Percentiles rank a stretch among this genome's conserved stretches.
Evolutionary conservation across 2,888 invertebrate species (phyloP).

Genomic region (Sinentomon sp.): DNA sequence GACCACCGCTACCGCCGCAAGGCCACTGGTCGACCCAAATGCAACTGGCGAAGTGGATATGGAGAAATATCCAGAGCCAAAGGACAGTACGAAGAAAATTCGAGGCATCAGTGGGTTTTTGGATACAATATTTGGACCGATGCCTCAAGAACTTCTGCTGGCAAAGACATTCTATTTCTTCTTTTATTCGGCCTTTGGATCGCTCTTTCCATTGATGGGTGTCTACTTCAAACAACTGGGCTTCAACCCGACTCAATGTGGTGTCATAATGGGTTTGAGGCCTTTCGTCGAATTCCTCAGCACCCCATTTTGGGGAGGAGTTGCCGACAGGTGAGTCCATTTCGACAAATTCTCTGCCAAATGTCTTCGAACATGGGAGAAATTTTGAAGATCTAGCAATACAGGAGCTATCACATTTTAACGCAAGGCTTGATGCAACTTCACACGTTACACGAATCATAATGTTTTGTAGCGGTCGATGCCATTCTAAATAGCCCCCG

Average conservation of each 20-base stretch:
- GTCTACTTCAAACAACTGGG: constrained; percentile 99
- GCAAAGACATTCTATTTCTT: constrained; percentile 97
- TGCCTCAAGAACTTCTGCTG: constrained; percentile 71
- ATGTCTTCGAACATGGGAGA: no score
- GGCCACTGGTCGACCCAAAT: constrained; percentile 55
- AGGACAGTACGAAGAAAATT: constrained; percentile 68
- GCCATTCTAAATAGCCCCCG: no score
- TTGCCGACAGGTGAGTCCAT: constrained; percentile 47
- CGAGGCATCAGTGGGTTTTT: constrained; percentile 58
- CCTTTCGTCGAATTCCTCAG: constrained; percentile 92
- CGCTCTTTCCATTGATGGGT: constrained; percentile 88
- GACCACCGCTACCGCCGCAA: no score
- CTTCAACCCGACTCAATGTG: constrained; percentile 90
- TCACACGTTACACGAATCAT: no score
- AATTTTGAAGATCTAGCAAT: no score
- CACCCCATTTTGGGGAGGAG: constrained; percentile 90
- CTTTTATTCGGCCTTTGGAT: constrained; percentile 96
- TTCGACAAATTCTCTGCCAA: no score
- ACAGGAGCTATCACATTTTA: no score
- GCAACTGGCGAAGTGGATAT: constrained; percentile 66
- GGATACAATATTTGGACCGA: constrained; percentile 45
- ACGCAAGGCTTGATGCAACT: no score
- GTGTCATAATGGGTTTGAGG: constrained; percentile 72
- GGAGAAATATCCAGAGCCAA: constrained; percentile 37
- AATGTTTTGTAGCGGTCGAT: no score